These are phyloP conservation scores for Rosalia funebris DNA, from an alignment of 2,888 invertebrate genomes.

Conservation along the genomic window DNA sequence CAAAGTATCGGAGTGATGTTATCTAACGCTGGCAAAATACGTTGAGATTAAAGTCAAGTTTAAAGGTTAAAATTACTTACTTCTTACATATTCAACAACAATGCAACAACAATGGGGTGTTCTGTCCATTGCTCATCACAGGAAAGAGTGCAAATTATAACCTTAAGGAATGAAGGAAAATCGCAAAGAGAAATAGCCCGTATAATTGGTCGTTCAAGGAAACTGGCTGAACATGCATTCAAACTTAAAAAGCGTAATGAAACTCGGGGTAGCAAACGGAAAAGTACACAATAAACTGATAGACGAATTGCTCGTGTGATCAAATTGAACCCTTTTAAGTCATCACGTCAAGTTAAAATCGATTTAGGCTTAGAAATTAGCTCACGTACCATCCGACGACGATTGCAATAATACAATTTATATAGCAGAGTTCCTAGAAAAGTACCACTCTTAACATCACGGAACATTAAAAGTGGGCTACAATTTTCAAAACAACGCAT, in stretches of 20 bases:
- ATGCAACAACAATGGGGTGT: not conserved
- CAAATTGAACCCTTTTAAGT: not conserved
- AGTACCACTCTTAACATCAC: not conserved
- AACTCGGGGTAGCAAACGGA: not conserved
- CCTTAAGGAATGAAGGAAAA: not conserved
- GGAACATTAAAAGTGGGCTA: not conserved
- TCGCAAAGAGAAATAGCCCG: not conserved
- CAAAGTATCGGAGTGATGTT: too few species aligned
- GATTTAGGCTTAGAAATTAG: not conserved
- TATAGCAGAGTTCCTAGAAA: not conserved
- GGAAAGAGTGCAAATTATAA: not conserved
- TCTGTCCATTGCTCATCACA: not conserved
- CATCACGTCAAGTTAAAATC: not conserved
- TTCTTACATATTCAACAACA: too few species aligned
- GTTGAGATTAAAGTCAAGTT: too few species aligned
- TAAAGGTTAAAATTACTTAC: too few species aligned
- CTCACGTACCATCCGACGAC: not conserved
- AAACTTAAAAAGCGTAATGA: not conserved
- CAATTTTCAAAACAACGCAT: not conserved
- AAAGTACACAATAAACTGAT: not conserved
- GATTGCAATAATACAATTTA: not conserved
- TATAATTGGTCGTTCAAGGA: not conserved
- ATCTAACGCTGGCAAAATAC: too few species aligned
- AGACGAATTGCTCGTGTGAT: not conserved
- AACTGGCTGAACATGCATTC: not conserved